Conservation (phyloP, 2,888 invertebrate genomes). For the Rotaria magnacalcarata region DNA sequence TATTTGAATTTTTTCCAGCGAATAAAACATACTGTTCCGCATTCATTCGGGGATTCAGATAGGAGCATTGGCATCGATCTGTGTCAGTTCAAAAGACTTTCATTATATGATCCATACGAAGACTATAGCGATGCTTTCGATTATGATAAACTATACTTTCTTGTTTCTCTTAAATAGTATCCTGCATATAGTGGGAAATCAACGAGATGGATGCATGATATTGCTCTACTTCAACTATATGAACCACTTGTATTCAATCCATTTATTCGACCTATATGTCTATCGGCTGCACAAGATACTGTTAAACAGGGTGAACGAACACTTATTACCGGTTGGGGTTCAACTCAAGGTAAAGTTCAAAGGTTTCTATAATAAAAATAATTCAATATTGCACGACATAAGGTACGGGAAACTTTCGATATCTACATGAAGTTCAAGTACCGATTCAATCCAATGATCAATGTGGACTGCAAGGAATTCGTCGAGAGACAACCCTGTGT, state of each 20-base stretch:
- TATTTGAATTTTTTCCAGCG: background rate
- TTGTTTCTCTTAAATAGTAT: background rate
- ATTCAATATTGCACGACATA: no score
- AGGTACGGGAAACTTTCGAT: background rate
- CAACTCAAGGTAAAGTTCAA: background rate
- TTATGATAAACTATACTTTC: no score
- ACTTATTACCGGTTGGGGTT: slow-evolving; percentile 25
- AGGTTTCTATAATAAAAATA: no score
- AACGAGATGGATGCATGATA: background rate
- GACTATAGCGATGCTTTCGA: no score
- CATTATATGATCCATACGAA: no score
- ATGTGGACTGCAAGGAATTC: background rate
- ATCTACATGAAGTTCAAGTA: slow-evolving; percentile 28
- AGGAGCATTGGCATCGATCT: no score
- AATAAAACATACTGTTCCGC: no score
- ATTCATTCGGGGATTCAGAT: no score
- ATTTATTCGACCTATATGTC: slow-evolving; percentile 6
- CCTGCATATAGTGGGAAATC: background rate
- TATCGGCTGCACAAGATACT: background rate
- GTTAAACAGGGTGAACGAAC: background rate
- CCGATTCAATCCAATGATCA: background rate
- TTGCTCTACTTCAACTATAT: background rate
- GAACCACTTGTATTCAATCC: background rate
- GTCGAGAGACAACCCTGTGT: background rate
- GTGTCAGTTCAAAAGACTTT: no score